Evolutionary conservation across 2,797 vertebrate genomes (phyloP), one percentile per base, ranked within the genome.

Genomic region (Anguilla marmorata): DNA sequence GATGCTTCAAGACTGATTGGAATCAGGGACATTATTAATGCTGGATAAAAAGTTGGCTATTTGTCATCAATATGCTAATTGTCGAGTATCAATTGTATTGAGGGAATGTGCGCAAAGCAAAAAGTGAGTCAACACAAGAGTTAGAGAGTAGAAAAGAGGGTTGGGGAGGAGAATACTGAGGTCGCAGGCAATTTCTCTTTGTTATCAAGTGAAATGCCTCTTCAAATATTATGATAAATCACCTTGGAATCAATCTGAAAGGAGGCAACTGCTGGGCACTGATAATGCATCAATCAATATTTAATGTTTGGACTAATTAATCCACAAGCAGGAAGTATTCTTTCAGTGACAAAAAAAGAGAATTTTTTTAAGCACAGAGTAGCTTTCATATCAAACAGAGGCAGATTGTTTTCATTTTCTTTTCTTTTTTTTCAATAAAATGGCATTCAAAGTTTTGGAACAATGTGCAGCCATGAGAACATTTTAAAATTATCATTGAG

Each of bases 281-380:
- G 98, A 99, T 99, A 99, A 99, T 99, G 97, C 98, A 98, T 99
- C 98, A 99, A 99, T 99, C 98, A 99, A 99, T 99, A 99, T 99
- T 99, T 99, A 99, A 99, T 99, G 98, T 99, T 99, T 98, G 97
- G 97, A 97, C 98, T 99, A 99, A 99, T 99, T 99, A 99, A 99
- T 99, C 98, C 97, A 96, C 97, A 97, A 96, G 93, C 94, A 93
- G 96, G 96, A 96, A 97, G 97, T 98, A 98, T 99, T 98, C 97
- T 98, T 97, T 98, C 98, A 97, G 97, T 98, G 97, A 98, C 98
- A 98, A 97, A 98, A 93, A 93, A 92, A 45, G 9, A 79, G n/a
- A 63, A 54, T 97, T 95, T 95, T 96, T 96, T 96, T 97, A 96
- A 97, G 98, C 97, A 98, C 97, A 97, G 97, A 97, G 96, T 93